phyloP scores from a whole-genome alignment of 2,113 vertebrate genomes.

The Cyanoderma ruficeps region DNA sequence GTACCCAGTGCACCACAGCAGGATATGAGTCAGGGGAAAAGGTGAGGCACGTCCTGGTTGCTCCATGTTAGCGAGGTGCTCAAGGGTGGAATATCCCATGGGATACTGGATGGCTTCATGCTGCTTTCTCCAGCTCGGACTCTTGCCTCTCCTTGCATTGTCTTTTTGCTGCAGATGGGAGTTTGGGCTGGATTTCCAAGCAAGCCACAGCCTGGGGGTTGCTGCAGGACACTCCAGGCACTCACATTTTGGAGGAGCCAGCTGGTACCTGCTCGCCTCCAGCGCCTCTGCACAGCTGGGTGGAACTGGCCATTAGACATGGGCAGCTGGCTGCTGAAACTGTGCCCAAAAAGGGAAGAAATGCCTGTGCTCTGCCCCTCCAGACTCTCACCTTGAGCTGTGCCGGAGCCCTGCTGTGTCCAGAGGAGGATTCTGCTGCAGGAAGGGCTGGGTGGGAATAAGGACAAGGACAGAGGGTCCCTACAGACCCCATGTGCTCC shows the following conservation, averaged over 20 bases:
- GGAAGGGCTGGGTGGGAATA: not conserved
- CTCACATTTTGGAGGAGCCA: fast-evolving
- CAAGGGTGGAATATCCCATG: not conserved
- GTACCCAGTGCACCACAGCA: not conserved
- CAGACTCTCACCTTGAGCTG: not conserved
- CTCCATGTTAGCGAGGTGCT: not conserved
- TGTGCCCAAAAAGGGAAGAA: not conserved
- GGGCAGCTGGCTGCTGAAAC: fast-evolving
- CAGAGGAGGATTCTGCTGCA: fast-evolving
- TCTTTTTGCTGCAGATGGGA: not conserved
- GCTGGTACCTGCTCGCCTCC: fast-evolving
- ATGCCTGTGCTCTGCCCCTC: not conserved
- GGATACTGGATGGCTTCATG: no score
- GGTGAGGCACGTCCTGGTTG: not conserved
- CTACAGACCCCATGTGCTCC: fast-evolving
- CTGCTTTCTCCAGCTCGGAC: not conserved
- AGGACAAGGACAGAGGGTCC: fast-evolving
- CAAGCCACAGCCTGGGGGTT: not conserved
- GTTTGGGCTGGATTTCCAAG: not conserved
- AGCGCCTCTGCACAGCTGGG: fast-evolving
- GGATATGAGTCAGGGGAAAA: conserved; percentile 3
- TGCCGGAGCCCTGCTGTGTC: not conserved
- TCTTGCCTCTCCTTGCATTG: not conserved
- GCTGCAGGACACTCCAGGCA: not conserved
- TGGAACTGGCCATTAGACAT: not conserved